Base-by-base conservation (phyloP, 2,113 vertebrate genomes). In the Triplophysa tibetana region DNA sequence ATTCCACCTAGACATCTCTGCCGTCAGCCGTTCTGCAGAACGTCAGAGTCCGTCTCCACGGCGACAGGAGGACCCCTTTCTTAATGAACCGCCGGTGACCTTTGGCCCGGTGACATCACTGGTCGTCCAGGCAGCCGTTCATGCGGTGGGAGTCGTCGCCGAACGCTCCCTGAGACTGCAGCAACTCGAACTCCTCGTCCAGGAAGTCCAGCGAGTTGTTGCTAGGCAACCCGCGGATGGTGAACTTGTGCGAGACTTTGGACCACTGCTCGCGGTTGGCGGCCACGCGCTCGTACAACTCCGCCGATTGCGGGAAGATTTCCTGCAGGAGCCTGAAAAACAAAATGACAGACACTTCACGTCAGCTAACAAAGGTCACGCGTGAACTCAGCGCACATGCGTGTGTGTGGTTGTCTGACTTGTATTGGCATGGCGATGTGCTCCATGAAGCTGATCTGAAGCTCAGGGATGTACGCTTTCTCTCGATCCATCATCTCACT, bases 401-500 rank as follows among this genome's bases (percentile, higher is more conserved):
- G 5, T 11, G 13, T 48, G 13, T 21, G 38, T 45, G 13, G 29
- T 45, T 14, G 23, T 21, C 95, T 86, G 78, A 98, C 96, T 96
- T 96, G 93, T 98, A 98, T 98, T 58, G 97, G 97, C 96, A 98
- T 99, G 58, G 96, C 96, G 0, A 98, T 98, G 88, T 99, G 97
- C 87, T 98, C 97, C 97, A 99, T 99, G 90, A 99, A 99, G 91
- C 96, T 98, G 91, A 98, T 98, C 93, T 99, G 97, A 50, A 99
- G 90, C 83, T 99, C 97, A 0, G 97, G 97, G 90, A 99, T 98
- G 90, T 97, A 99, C 8, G 97, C 97, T 73, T 99, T 99, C 86
- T 99, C 97, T n/a, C 97, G 90, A 90, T 99, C 97, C 97, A 99
- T 99, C 97, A 99, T 99, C 92, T 99, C 97, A 89, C 96, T 95